A percentile compares a stretch with the other conserved stretches of the same genome.
These are phyloP conservation scores for Willowsia nigromaculata DNA, from an alignment of 2,888 invertebrate genomes.

Conservation along the genomic window DNA sequence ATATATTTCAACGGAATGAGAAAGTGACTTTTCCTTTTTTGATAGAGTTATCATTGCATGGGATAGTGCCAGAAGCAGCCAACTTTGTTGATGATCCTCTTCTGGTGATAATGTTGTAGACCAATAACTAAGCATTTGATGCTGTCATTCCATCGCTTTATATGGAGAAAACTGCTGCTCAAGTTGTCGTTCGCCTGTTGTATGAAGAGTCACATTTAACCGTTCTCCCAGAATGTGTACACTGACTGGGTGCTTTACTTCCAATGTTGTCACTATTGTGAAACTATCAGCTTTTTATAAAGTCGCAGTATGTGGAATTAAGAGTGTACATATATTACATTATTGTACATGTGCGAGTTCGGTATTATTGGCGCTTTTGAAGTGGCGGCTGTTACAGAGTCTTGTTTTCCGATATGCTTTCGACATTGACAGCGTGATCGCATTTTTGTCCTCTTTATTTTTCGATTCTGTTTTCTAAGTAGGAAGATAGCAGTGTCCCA, in stretches of 20 bases:
- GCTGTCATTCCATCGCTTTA: not conserved
- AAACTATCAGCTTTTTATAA: slow-evolving; percentile 17
- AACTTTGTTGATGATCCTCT: slow-evolving; percentile 67
- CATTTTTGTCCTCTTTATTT: slow-evolving; percentile 33
- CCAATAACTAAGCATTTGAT: not conserved
- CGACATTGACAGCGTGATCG: slow-evolving; percentile 40
- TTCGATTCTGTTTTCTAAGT: not conserved
- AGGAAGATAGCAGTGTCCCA: not conserved
- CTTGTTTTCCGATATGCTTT: slow-evolving; percentile 43
- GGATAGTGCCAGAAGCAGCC: slow-evolving; percentile 65
- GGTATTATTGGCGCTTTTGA: slow-evolving; percentile 8
- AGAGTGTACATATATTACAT: not conserved
- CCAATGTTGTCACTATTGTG: slow-evolving; percentile 7
- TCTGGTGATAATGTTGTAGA: slow-evolving; percentile 58
- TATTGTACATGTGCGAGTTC: not conserved
- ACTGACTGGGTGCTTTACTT: not conserved
- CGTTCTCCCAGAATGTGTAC: slow-evolving; percentile 17
- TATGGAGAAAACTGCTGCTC: not conserved
- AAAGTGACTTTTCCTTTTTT: slow-evolving; percentile 71
- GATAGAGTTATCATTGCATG: slow-evolving; percentile 71
- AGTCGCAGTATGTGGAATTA: not conserved
- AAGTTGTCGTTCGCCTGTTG: not conserved
- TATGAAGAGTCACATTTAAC: slow-evolving; percentile 47
- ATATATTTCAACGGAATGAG: slow-evolving; percentile 70
- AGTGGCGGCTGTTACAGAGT: slow-evolving; percentile 12